Base-by-base conservation (phyloP, 2,113 vertebrate genomes). In the Blennius ocellaris region DNA sequence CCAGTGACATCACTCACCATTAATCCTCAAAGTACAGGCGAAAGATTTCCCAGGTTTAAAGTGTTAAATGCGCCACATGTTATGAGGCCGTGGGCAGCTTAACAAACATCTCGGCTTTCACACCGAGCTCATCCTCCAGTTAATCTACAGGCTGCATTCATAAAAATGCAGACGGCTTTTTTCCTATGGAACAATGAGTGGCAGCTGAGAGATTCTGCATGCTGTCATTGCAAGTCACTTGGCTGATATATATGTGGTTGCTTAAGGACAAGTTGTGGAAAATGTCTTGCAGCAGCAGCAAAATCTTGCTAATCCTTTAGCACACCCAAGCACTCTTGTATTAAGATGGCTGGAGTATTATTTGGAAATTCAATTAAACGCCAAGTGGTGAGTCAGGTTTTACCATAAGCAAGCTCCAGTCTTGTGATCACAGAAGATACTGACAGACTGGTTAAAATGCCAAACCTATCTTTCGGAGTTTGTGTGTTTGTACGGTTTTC, bases 1-100 rank as follows among this genome's bases (percentile, higher is more conserved):
- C 69, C 65, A 52, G 69, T 89, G 88, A 89, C 88, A 79, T 87
- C 82, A 87, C 76, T 83, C 84, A 76, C 64, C 48, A 38, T 51
- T 69, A 84, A 85, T 87, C 75, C 73, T 43, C 15, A 69, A 83
- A 78, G 76, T 76, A 72, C 70, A 60, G 71, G 77, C 80, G 76
- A 77, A 91, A 85, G 83, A 83, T 53, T 64, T 83, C 62, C 70
- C 68, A 68, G 67, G 61, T 80, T 80, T 73, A 75, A 76, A 45
- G 43, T 36, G 40, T 74, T 76, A 78, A 74, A 77, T 68, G 61
- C 0, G 58, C 81, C 89, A 89, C 63, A 89, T 86, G 83, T 63
- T 69, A 76, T 87, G 73, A 84, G 80, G 66, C 74, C 57, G 60
- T 50, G 30, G 15, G 54, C 56, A 51, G 81, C 83, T 88, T 85